Base-by-base conservation (phyloP, 2,797 vertebrate species). In the Threskiornis aethiopicus region DNA sequence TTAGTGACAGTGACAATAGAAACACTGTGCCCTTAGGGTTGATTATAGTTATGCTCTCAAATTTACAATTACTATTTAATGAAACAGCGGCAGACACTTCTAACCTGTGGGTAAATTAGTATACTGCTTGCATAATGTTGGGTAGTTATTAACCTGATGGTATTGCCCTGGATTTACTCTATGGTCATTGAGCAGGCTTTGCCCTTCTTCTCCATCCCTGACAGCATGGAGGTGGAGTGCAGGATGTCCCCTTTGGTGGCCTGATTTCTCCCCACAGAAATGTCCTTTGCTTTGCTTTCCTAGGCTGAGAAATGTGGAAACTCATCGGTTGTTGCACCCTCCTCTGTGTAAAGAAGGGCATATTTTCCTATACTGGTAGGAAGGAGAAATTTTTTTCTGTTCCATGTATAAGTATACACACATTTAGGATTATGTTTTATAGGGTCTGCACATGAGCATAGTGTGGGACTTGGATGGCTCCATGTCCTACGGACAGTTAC, bases 51-150 rank as follows among this genome's bases (percentile, higher is more conserved):
- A 62, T 79, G 80, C 73, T 96, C 61, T 93, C 83, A 88, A 69
- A 94, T 93, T 79, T 94, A 61, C 52, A 87, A 84, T 87, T 93
- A 82, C 62, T 91, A 39, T 95, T 94, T 96, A 96, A 95, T 95
- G 90, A 94, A 97, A 93, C 77, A 87, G 73, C 81, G 92, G 83
- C 35, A 89, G 41, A 87, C 73, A 84, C 55, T 73, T 88, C 54
- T 79, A 91, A 97, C 87, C 85, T 76, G 83, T 96, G 86, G 62
- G 80, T 94, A 83, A 96, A 90, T 97, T 46, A 84, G 52, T 73
- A 33, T 62, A 62, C 47, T 89, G 66, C 37, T 90, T 92, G 61
- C 75, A 66, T 82, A 47, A 77, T 44, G 22, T 37, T 87, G 42
- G 21, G n/a, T 84, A 49, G 70, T 73, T 92, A 75, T 78, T 89